These are phyloP conservation scores for Gastrophryne carolinensis DNA, from an alignment of 2,797 vertebrate species.

Conservation along the genomic window DNA sequence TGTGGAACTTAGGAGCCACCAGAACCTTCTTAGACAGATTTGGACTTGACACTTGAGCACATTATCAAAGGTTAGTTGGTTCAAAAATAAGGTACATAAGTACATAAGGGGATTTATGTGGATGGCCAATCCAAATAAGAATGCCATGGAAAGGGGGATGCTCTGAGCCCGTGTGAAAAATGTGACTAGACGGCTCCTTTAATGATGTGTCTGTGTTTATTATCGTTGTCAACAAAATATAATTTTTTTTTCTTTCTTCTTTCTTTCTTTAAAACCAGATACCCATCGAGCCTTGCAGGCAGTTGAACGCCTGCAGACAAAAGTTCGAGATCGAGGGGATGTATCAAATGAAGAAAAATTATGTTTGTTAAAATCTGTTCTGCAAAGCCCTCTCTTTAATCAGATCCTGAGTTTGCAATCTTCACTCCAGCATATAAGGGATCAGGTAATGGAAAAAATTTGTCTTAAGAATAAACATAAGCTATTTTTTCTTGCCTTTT, in stretches of 20 bases:
- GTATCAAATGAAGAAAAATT: constrained; percentile 88
- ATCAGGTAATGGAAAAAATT: constrained; percentile 76
- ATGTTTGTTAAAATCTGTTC: constrained; percentile 85
- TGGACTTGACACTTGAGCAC: no score
- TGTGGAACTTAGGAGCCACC: no score
- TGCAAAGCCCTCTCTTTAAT: constrained; percentile 96
- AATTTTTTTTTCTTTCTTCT: neutral
- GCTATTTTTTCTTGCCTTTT: neutral
- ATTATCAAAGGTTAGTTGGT: no score
- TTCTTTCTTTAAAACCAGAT: constrained; percentile 66
- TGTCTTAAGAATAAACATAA: no score
- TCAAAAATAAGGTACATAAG: no score
- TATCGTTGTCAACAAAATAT: neutral
- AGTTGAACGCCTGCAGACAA: constrained; percentile 89
- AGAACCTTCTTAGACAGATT: no score
- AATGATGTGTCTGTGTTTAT: no score
- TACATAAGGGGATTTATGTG: no score
- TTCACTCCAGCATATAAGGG: constrained; percentile 87
- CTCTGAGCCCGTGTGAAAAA: no score
- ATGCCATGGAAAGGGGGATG: no score
- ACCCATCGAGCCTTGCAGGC: constrained; percentile 91
- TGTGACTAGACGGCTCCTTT: no score
- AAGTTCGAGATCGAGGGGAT: constrained; percentile 90
- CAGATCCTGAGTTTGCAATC: constrained; percentile 92
- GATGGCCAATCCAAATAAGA: no score